A percentile compares a stretch with the other conserved stretches of the same genome.
Evolutionary conservation across 2,797 vertebrate species (phyloP).

Genomic region (Tarsius wallacei): DNA sequence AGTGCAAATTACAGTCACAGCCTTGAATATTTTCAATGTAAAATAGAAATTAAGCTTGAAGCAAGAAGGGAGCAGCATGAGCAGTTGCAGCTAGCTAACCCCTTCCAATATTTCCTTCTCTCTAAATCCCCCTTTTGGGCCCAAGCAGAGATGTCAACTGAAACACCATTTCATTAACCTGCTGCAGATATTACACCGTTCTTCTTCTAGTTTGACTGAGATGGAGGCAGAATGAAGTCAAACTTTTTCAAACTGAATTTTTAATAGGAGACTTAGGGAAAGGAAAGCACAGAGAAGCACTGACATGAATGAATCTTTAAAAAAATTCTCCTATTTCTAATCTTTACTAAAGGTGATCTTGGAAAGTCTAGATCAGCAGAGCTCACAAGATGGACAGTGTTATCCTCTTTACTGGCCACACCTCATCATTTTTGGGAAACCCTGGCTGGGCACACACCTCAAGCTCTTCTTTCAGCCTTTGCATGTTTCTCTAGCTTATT

Average conservation of each 20-base stretch:
- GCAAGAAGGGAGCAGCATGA: background rate
- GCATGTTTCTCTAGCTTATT: background rate
- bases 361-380: background rate
- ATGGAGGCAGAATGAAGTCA: background rate
- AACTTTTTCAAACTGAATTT: background rate
- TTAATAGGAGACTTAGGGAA: background rate
- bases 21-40: background rate
- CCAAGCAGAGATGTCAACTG: background rate
- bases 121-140: background rate
- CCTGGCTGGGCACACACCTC: background rate
- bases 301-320: background rate
- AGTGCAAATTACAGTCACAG: background rate
- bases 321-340: background rate
- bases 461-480: background rate
- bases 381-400: no score
- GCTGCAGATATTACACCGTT: fast-evolving
- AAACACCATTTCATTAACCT: background rate
- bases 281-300: background rate
- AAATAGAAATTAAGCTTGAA: background rate
- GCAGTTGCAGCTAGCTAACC: background rate
- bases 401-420: background rate
- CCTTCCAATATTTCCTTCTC: background rate
- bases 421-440: background rate
- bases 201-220: background rate
- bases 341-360: background rate